Evolutionary conservation across 2,888 invertebrate genomes (phyloP), one percentile per base, ranked within the genome.

Genomic region (Euplexia lucipara): DNA sequence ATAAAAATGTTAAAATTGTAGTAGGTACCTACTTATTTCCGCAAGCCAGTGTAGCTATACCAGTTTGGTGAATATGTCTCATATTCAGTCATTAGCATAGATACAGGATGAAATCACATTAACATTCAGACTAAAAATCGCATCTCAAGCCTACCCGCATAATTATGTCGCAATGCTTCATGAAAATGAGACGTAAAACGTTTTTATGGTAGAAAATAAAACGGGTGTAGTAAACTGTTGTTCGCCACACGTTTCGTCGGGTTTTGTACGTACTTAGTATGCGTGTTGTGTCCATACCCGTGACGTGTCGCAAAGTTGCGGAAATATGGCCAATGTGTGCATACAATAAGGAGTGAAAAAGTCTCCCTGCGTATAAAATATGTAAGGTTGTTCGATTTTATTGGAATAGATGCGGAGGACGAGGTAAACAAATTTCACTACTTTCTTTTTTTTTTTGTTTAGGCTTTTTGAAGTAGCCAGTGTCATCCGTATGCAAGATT

Each of bases 81-180:
- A 85, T 86, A 88, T 88, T 87, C 86, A 70, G 71, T 83, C 83
- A 92, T 93, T 92, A 91, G 84, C 91, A 93, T 26, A 26, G 26
- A 26, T 93, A 92, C 83, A 88, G 84, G 84, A 52, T 48, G 41
- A 53, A 45, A 59, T 59, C 69, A 67, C 69, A 92, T 93, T 92
- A 90, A 87, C 92, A 92, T 93, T 92, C 78, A 56, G 85, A 76
- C 88, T 87, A 91, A 90, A 92, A 93, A 92, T 93, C 91, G 87
- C 87, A 84, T 83, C 85, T 58, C 53, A 75, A 85, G 85, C 83
- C 79, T 77, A 73, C 84, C 87, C 85, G 88, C 84, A 90, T 92
- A 92, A 94, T 92, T 90, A 90, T 85, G 84, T 83, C 78, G 67
- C 79, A 82, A 84, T 85, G 91, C 86, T 93, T 91, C 88, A 92